Evolutionary conservation across 2,797 vertebrate genomes (phyloP).

Genomic region (Coccyzus lansbergi): DNA sequence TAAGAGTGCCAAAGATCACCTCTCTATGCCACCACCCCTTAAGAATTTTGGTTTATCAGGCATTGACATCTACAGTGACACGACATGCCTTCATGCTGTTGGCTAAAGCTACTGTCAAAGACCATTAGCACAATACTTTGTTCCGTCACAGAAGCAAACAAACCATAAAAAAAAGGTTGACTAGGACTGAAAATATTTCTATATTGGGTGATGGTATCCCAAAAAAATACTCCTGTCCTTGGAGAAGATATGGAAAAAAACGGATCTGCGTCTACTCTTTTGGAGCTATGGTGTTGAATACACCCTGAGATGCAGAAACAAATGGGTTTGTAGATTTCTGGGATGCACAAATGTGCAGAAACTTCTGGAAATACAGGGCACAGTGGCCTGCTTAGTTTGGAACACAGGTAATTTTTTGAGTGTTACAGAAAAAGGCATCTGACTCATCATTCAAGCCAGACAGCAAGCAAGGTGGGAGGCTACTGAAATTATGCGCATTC

Average conservation of each 20-base stretch:
- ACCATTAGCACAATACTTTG: background rate
- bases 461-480: background rate
- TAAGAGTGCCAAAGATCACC: background rate
- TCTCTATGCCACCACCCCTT: background rate
- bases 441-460: conserved; percentile 16
- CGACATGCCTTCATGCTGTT: background rate
- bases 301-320: background rate
- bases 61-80: background rate
- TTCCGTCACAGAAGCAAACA: background rate
- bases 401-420: background rate
- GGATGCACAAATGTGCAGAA: background rate
- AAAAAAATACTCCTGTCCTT: background rate
- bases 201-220: background rate
- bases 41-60: background rate
- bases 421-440: background rate
- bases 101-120: background rate
- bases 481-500: background rate
- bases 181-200: background rate
- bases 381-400: background rate
- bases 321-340: background rate
- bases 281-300: background rate
- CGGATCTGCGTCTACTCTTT: background rate
- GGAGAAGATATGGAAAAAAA: background rate
- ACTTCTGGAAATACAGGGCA: background rate
- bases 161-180: background rate